phyloP scores from a whole-genome alignment of 2,113 vertebrate species.

The Phalacrocorax carbo region DNA sequence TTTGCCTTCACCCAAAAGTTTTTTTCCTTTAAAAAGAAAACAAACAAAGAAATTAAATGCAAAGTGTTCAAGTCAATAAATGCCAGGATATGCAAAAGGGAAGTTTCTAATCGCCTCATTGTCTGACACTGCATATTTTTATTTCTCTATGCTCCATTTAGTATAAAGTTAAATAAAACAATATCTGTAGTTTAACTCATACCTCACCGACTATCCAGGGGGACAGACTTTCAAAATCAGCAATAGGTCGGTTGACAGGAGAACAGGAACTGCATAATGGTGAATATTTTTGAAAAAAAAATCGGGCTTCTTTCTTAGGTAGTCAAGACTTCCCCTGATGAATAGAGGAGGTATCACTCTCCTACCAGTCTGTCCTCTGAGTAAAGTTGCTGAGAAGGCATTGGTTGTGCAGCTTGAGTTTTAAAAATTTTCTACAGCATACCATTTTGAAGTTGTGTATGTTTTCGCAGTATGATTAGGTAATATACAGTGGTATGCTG shows the following conservation, averaged over 20 bases:
- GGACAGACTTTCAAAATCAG: not conserved
- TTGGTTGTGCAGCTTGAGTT: not conserved
- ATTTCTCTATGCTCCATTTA: not conserved
- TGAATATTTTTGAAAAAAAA: not conserved
- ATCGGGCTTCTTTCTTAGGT: not conserved
- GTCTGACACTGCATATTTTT: not conserved
- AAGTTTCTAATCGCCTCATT: not conserved
- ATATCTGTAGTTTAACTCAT: not conserved
- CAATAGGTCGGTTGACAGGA: not conserved
- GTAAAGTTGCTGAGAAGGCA: not conserved
- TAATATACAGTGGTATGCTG: not conserved
- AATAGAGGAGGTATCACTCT: not conserved
- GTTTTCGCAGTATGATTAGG: not conserved
- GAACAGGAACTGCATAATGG: not conserved
- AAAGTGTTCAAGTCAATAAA: not conserved
- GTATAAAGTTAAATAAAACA: not conserved
- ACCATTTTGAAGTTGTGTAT: not conserved
- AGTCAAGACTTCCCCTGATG: not conserved
- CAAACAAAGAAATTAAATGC: not conserved
- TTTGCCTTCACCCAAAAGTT: not conserved
- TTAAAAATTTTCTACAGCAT: not conserved
- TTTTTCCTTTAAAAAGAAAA: not conserved
- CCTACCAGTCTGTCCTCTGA: not conserved
- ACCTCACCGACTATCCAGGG: not conserved
- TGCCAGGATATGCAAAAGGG: not conserved